These are phyloP conservation scores for Miltochrista miniata DNA, from an alignment of 2,888 invertebrate species.

Conservation along the genomic window DNA sequence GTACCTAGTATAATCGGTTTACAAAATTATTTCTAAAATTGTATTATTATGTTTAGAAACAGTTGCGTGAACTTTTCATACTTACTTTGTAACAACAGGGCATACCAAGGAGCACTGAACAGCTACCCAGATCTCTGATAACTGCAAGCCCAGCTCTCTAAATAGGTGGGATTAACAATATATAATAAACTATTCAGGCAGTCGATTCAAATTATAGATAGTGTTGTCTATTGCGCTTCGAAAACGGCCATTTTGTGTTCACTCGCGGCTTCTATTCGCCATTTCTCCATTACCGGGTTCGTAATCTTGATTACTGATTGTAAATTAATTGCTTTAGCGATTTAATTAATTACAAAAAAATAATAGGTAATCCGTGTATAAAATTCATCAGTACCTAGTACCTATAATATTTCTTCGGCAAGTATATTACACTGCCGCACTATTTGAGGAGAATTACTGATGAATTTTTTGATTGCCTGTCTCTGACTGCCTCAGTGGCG, in stretches of 20 bases:
- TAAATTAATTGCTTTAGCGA: not conserved
- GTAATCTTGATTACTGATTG: not conserved
- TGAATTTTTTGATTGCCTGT: no score
- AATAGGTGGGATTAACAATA: conserved; percentile 33
- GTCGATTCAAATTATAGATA: conserved; percentile 40
- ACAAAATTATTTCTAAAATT: no score
- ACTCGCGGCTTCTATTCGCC: not conserved
- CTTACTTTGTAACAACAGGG: conserved; percentile 14
- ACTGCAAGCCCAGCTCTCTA: conserved; percentile 16
- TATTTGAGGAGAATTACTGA: no score
- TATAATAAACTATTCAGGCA: conserved; percentile 34
- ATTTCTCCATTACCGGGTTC: not conserved
- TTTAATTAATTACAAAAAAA: no score
- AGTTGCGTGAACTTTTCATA: not conserved
- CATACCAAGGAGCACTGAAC: conserved; percentile 26
- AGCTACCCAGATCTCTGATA: conserved; percentile 30
- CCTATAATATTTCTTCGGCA: no score
- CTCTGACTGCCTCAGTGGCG: no score
- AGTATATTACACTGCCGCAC: no score
- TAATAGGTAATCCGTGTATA: no score
- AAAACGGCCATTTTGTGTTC: not conserved
- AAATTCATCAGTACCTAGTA: no score
- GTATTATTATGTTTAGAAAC: no score
- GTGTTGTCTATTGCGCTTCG: conserved; percentile 21
- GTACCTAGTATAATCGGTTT: no score